A percentile compares a stretch with the other conserved stretches of the same genome.
phyloP scores from a whole-genome alignment of 2,888 invertebrate species.

The Oscheius onirici region DNA sequence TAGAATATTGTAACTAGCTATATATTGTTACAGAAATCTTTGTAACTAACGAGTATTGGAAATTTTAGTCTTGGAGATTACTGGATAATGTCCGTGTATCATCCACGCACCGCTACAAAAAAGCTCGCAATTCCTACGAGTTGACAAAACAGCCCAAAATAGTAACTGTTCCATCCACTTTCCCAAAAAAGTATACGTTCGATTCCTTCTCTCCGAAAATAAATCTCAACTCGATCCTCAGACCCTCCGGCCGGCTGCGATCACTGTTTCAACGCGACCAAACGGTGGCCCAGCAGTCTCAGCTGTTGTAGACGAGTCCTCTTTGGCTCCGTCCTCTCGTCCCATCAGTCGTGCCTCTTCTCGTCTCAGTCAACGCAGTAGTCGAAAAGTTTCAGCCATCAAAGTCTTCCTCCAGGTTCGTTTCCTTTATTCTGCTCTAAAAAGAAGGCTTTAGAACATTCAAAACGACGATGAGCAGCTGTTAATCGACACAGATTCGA shows the following conservation, averaged over 20 bases:
- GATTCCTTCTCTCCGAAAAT: background rate
- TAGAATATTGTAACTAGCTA: no score
- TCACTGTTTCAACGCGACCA: conserved; percentile 26
- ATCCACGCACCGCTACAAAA: no score
- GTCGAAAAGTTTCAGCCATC: conserved; percentile 18
- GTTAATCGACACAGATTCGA: conserved; percentile 15
- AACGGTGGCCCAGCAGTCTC: conserved; percentile 28
- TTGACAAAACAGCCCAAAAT: no score
- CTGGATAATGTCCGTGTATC: no score
- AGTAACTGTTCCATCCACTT: no score
- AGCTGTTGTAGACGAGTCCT: conserved; percentile 30
- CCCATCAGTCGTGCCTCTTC: conserved; percentile 13
- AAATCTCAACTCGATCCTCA: background rate
- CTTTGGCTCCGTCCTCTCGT: background rate
- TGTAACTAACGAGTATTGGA: no score
- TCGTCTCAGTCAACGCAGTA: background rate
- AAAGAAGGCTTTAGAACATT: background rate
- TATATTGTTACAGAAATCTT: no score
- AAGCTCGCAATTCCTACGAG: no score
- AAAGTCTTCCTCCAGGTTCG: conserved; percentile 17
- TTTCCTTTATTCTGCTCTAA: background rate
- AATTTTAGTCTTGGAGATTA: no score
- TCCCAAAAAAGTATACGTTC: background rate
- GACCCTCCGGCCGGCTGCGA: conserved; percentile 22
- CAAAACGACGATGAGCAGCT: conserved; percentile 29